Evolutionary conservation across 2,888 invertebrate species (phyloP), one percentile per base, ranked within the genome.

Genomic region (Andrena flavipes): DNA sequence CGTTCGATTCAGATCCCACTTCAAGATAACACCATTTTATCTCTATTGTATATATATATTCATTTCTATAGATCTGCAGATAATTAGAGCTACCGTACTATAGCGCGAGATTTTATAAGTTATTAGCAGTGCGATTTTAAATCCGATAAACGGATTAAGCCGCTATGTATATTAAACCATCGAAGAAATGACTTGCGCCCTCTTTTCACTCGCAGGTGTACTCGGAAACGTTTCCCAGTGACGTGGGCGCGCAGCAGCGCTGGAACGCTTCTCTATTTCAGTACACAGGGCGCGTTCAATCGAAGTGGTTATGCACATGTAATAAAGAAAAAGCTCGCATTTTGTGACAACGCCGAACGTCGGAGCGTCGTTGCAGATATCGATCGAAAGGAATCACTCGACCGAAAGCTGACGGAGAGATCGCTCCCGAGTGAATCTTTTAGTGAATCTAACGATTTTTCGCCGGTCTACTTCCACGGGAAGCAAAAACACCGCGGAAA

Each of bases 191-290:
- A 60, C 62, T 76, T 69, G 84, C 87, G 84, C 81, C 84, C 87
- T 87, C 87, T 76, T 74, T 60, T 68, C 56, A 76, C 67, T 13
- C 23, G 60, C 84, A 85, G 87, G 87, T 87, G 75, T 83, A 87
- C 42, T 33, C 71, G 67, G 65, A 73, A 73, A 20, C 60, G 60
- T 71, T 81, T 56, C 69, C 71, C 69, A 70, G 80, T 80, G 80
- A 78, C 87, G 74, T 64, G 69, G 16, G 62, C 30, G 51, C 60
- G 3, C 33, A 59, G 67, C 71, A 62, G 64, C 63, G 82, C 56
- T 54, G 23, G 26, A 49, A 59, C 56, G 64, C 67, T 70, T 33
- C 76, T 62, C 71, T 35, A 76, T 71, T 73, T 76, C 86, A 87
- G 87, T 87, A 30, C 78, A 73, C 76, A 67, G 84, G 82, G 87